Base-by-base conservation (phyloP, 2,113 vertebrate genomes). In the Mungos mungo region DNA sequence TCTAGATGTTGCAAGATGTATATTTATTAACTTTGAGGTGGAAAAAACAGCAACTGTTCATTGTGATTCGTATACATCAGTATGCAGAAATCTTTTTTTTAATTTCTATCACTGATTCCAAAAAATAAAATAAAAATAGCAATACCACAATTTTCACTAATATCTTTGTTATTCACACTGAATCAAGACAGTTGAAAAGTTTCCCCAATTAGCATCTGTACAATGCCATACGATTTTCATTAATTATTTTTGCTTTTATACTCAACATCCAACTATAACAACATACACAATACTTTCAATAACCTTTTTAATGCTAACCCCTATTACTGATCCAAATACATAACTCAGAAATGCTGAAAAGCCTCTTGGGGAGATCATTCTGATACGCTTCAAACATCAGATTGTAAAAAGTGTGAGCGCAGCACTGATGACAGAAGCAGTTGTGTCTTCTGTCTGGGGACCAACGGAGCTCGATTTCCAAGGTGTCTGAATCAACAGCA, bases 31-130 rank as follows among this genome's bases (percentile, higher is more conserved):
- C 60, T 89, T 9, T 66, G 31, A 47, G 57, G 35, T 47, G 14
- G 52, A 94, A 96, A 91, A 91, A 96, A 92, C 2, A 87, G 25
- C 76, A 93, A 93, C 15, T 88, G 12, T 72, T 87, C 77, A 88
- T 65, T 79, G 47, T 85, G 60, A 91, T 71, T 86, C n/a, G 63
- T 27, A 14, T n/a, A 72, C 18, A 57, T 93, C 21, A 74, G 25
- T 82, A 85, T 27, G 41, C 21, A 92, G 52, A 86, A 95, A 79
- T 82, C 14, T 92, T 63, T 71, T 35, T 86, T 93, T 50, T 29
- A 77, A 79, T 95, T 96, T 83, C 76, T 77, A 72, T 45, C 72
- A 77, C 1, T 77, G n/a, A 93, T 89, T 82, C 1, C 35, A 80
- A 84, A 93, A 88, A 80, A 63, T 11, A 54, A 89, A 87, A 52